These are phyloP conservation scores for Scolopax rusticola DNA, from an alignment of 2,797 vertebrate species.

Conservation along the genomic window DNA sequence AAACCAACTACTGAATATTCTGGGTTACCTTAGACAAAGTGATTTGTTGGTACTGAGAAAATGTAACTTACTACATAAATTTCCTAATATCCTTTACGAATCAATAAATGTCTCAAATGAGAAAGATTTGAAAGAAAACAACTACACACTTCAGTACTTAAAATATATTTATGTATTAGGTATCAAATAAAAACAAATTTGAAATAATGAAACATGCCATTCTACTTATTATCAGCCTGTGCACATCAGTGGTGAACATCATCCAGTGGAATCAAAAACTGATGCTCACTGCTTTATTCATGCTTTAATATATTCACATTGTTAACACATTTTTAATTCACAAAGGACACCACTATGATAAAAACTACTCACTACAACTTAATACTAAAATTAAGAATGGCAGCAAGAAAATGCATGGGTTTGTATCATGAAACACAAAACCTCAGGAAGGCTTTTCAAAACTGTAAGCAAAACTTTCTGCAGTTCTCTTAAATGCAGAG, in stretches of 20 bases:
- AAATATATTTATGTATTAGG: not conserved
- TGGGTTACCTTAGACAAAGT: not conserved
- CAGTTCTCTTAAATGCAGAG: constrained; percentile 14
- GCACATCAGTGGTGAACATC: not conserved
- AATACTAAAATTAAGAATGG: not conserved
- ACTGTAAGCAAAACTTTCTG: constrained; percentile 15
- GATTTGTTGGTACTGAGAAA: not conserved
- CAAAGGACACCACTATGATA: not conserved
- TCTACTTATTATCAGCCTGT: not conserved
- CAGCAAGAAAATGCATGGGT: constrained; percentile 53
- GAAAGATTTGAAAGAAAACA: not conserved
- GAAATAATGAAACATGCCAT: not conserved
- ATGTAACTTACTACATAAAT: not conserved
- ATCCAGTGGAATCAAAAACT: constrained; percentile 10
- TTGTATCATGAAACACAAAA: constrained; percentile 43
- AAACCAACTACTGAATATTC: not conserved
- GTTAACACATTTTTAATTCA: constrained; percentile 16
- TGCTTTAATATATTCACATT: not conserved
- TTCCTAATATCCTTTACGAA: not conserved
- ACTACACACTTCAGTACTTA: not conserved
- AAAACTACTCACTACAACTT: constrained; percentile 12
- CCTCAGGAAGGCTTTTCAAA: constrained; percentile 30
- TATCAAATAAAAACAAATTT: not conserved
- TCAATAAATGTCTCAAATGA: not conserved
- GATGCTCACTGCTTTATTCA: not conserved